These are phyloP conservation scores for Macaca fascicularis DNA, from an alignment of 2,113 vertebrate genomes.

Conservation along the genomic window T2T-MFA8v1.1 NC_088381.1:100227001-100227500, in stretches of 20 bases:
- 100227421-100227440: conserved; percentile 25
- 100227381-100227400: conserved; percentile 19
- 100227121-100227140: background rate
- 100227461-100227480: background rate
- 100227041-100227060: conserved; percentile 55
- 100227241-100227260: background rate
- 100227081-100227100: conserved; percentile 58
- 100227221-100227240: conserved; percentile 12
- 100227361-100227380: background rate
- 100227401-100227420: conserved; percentile 28
- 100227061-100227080: conserved; percentile 38
- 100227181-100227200: conserved; percentile 6
- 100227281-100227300: background rate
- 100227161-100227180: background rate
- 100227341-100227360: conserved; percentile 20
- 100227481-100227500: background rate
- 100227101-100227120: background rate
- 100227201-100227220: conserved; percentile 28
- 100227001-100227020: conserved; percentile 5
- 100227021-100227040: conserved; percentile 46
- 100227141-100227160: background rate
- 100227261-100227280: background rate
- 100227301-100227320: conserved; percentile 5
- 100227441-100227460: background rate
- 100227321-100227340: conserved; percentile 11